Percentiles rank a stretch among this genome's conserved stretches.
Conservation (phyloP, 2,888 invertebrate genomes). For the Sphinx pinastri region DNA sequence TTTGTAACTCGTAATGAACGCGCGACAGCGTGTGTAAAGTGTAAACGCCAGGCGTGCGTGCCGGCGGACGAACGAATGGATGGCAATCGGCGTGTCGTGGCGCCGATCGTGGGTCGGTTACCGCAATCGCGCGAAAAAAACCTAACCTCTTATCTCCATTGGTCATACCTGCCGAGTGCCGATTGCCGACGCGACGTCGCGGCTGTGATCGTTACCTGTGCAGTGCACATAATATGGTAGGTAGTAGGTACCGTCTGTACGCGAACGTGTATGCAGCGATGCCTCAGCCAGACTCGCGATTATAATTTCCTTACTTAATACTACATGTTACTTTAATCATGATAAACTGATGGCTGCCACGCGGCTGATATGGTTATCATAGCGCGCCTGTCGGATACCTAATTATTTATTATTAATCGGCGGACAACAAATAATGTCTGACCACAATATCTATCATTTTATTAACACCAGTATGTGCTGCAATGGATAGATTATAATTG, state of each 20-base stretch:
- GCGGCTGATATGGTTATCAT: background rate
- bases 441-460: too few relatives aligned
- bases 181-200: background rate
- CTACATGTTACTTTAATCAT: conserved; percentile 13
- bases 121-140: conserved; percentile 73
- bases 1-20: conserved; percentile 41
- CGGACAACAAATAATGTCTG: background rate
- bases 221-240: background rate
- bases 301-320: background rate
- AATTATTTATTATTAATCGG: background rate
- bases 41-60: conserved; percentile 67
- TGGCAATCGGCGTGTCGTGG: conserved; percentile 57
- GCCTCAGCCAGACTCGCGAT: conserved; percentile 12
- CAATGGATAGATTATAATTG: too few relatives aligned
- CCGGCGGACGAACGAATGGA: conserved; percentile 77
- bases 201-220: conserved; percentile 2
- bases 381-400: background rate
- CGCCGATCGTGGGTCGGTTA: conserved; percentile 62
- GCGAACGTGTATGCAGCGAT: background rate
- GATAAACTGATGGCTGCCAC: conserved; percentile 15
- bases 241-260: background rate
- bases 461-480: too few relatives aligned
- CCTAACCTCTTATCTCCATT: conserved; percentile 71
- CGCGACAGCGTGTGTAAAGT: conserved; percentile 52
- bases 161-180: conserved; percentile 47